Evolutionary conservation across 2,113 vertebrate species (phyloP).

Genomic region (Tetraodon nigroviridis): DNA sequence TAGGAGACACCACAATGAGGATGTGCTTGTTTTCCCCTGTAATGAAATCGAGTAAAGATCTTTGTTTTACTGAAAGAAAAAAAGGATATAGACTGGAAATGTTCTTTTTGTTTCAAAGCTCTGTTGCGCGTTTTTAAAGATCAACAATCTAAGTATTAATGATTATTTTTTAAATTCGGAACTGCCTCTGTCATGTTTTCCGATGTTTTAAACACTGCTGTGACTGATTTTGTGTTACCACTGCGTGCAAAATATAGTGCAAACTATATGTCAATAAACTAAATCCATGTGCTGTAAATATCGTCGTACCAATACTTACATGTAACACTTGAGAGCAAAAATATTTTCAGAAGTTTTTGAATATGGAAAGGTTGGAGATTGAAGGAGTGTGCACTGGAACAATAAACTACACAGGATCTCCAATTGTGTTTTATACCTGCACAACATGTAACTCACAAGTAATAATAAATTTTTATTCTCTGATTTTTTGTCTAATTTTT

Average conservation of each 20-base stretch:
- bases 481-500: too few species aligned
- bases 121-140: constrained; percentile 2
- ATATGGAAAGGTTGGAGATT: neutral
- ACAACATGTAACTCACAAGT: constrained; percentile 13
- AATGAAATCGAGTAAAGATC: constrained; percentile 5
- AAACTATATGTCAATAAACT: too few species aligned
- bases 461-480: constrained; percentile 46
- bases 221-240: neutral
- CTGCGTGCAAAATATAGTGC: neutral
- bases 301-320: neutral
- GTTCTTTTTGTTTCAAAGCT: neutral
- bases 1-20: constrained; percentile 35
- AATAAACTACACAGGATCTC: constrained; percentile 5
- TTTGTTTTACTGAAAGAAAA: constrained; percentile 17
- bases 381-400: constrained; percentile 3
- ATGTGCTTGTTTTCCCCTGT: constrained; percentile 29
- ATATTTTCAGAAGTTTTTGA: neutral
- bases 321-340: constrained; percentile 7
- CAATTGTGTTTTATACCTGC: constrained; percentile 10
- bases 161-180: constrained; percentile 22
- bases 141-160: constrained; percentile 2
- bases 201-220: constrained; percentile 28
- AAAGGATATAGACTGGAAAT: constrained; percentile 3
- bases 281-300: too few species aligned
- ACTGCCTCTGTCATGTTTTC: constrained; percentile 32